Conservation (phyloP, 2,888 invertebrate species). For the Plebejus argus region DNA sequence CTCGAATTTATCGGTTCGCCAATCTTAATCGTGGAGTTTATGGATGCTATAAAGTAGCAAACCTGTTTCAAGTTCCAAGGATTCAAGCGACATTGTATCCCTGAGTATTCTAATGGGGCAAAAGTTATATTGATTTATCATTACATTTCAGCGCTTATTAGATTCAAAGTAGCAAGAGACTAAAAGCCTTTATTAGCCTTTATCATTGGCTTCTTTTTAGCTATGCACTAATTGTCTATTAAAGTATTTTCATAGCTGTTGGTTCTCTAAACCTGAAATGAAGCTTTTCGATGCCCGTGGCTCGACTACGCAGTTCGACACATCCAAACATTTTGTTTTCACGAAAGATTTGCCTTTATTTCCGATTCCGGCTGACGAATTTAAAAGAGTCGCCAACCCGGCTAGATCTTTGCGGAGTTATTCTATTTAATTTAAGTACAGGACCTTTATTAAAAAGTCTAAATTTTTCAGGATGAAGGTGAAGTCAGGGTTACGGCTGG, state of each 20-base stretch:
- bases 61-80: conserved; percentile 1
- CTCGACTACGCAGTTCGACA: no score
- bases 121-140: neutral
- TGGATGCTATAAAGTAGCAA: conserved; percentile 7
- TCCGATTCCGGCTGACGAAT: neutral
- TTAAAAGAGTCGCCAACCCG: neutral
- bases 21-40: conserved; percentile 8
- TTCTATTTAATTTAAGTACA: neutral
- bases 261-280: no score
- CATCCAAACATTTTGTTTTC: neutral
- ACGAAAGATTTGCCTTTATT: neutral
- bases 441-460: neutral
- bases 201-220: no score
- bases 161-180: neutral
- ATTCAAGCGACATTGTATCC: neutral
- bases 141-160: neutral
- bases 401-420: neutral
- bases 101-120: neutral
- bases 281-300: no score
- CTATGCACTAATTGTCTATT: no score
- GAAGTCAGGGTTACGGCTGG: conserved; percentile 91
- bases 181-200: no score
- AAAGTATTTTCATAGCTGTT: no score
- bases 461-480: conserved; percentile 87
- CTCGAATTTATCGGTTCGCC: conserved; percentile 19